These are phyloP conservation scores for Platysternon megacephalum DNA, from an alignment of 2,113 vertebrate species.

Conservation along the genomic window DNA sequence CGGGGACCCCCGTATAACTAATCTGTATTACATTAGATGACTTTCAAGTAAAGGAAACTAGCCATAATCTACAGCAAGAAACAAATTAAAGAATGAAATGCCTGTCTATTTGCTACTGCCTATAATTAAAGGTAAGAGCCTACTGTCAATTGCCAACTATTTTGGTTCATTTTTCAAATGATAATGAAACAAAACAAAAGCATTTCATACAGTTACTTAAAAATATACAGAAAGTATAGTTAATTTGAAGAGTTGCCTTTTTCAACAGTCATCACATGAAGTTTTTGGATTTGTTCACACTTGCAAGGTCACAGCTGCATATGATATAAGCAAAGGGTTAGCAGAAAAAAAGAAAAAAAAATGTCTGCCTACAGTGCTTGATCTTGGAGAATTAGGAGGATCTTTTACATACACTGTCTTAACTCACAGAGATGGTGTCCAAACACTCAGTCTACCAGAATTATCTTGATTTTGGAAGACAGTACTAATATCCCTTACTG, in stretches of 20 bases:
- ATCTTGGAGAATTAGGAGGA: no score
- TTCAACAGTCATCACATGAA: neutral
- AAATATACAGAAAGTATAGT: neutral
- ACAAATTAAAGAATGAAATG: no score
- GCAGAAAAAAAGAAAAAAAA: neutral
- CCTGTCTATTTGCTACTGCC: no score
- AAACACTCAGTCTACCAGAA: no score
- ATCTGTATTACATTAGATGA: neutral
- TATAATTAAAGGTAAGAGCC: no score
- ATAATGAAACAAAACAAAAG: neutral
- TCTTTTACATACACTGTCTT: no score
- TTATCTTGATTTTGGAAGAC: no score
- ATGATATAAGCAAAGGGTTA: neutral
- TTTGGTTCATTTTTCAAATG: neutral
- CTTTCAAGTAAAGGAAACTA: neutral
- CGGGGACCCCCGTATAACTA: no score
- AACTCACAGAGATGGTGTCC: no score
- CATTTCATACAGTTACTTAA: neutral
- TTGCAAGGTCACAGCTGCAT: neutral
- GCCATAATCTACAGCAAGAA: neutral
- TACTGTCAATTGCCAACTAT: neutral
- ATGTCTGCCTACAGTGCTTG: neutral
- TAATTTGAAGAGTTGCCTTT: neutral
- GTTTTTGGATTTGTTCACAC: neutral
- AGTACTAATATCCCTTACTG: no score